Evolutionary conservation across 2,888 invertebrate genomes (phyloP).

Genomic region (Ferdinandea cuprea): DNA sequence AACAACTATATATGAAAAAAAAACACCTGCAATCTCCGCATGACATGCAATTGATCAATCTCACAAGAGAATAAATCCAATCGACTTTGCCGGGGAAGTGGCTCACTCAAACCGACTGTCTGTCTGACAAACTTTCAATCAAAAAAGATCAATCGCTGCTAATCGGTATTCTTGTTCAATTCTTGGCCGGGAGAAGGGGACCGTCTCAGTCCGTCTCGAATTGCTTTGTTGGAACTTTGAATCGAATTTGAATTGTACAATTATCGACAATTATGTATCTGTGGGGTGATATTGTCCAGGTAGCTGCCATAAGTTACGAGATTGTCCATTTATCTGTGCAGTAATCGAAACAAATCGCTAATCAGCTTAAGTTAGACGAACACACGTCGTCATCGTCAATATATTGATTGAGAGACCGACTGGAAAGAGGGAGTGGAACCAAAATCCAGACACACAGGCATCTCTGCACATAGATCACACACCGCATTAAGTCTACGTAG

Average conservation of each 20-base stretch:
- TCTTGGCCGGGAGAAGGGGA: slow-evolving; percentile 7
- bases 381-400: slow-evolving; percentile 24
- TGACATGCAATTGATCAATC: slow-evolving; percentile 72
- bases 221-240: slow-evolving; percentile 61
- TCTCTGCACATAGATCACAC: not conserved
- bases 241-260: slow-evolving; percentile 66
- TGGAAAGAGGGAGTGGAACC: slow-evolving; percentile 65
- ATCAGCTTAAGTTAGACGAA: slow-evolving; percentile 66
- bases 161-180: slow-evolving; percentile 67
- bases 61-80: slow-evolving; percentile 57
- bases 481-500: slow-evolving; percentile 6
- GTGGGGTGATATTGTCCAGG: slow-evolving; percentile 50
- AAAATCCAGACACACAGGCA: slow-evolving; percentile 30
- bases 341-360: slow-evolving; percentile 71
- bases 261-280: slow-evolving; percentile 72
- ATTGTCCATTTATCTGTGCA: slow-evolving; percentile 63
- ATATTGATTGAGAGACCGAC: slow-evolving; percentile 33
- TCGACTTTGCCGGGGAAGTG: slow-evolving; percentile 34
- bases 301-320: slow-evolving; percentile 31
- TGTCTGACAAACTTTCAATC: slow-evolving; percentile 73
- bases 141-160: slow-evolving; percentile 72
- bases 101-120: slow-evolving; percentile 65
- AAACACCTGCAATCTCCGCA: slow-evolving; percentile 64
- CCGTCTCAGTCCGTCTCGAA: slow-evolving; percentile 38
- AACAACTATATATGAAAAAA: slow-evolving; percentile 43